phyloP scores from a whole-genome alignment of 2,888 invertebrate species.

The Euzophera pinguis region DNA sequence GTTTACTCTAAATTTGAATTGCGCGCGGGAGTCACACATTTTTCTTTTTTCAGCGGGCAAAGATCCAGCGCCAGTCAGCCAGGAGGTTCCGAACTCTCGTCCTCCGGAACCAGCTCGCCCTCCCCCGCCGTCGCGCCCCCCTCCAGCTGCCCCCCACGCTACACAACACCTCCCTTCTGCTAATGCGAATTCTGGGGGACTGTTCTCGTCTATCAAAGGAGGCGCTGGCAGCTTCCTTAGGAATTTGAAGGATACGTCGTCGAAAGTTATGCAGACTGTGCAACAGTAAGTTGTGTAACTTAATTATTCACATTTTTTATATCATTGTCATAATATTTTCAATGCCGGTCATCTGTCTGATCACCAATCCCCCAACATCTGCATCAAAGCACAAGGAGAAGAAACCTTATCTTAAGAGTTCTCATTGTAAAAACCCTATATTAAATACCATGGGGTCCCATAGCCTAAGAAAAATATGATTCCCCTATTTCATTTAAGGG shows the following conservation, averaged over 20 bases:
- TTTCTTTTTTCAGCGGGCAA: constrained; percentile 46
- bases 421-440: no score
- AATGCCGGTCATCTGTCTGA: no score
- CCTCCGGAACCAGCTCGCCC: constrained; percentile 61
- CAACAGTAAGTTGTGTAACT: constrained; percentile 84
- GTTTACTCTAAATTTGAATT: not conserved
- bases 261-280: constrained; percentile 97
- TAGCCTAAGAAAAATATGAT: no score
- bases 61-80: constrained; percentile 44
- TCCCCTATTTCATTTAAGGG: no score
- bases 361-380: no score
- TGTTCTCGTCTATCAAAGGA: constrained; percentile 93
- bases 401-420: no score
- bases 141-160: constrained; percentile 48
- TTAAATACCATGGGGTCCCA: no score
- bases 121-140: constrained; percentile 44
- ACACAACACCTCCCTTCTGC: constrained; percentile 33
- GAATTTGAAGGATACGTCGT: constrained; percentile 96
- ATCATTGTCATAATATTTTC: no score
- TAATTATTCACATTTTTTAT: not conserved
- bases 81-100: constrained; percentile 48
- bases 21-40: constrained; percentile 15
- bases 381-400: no score
- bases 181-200: constrained; percentile 73
- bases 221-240: constrained; percentile 96